phyloP scores from a whole-genome alignment of 2,888 invertebrate species.

The Drosophila macrospina region DNA sequence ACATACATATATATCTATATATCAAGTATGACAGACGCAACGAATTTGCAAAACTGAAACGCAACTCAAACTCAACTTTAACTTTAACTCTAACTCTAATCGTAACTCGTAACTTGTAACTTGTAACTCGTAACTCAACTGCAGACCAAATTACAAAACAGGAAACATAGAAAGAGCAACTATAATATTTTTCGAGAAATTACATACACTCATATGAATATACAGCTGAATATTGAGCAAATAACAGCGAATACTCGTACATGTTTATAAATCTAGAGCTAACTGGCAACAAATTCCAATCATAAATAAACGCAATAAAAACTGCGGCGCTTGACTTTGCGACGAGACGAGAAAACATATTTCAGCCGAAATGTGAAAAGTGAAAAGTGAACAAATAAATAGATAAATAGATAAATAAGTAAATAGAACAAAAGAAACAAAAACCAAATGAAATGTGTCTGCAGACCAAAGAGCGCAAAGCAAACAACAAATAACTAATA shows the following conservation, averaged over 20 bases:
- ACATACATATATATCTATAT: too few relatives aligned
- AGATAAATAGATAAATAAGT: slow-evolving; percentile 15
- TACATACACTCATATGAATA: slow-evolving; percentile 23
- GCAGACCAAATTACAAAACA: slow-evolving; percentile 56
- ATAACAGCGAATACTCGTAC: slow-evolving; percentile 17
- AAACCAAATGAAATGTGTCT: slow-evolving; percentile 61
- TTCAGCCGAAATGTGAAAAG: slow-evolving; percentile 39
- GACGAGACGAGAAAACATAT: slow-evolving; percentile 41
- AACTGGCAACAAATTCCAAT: slow-evolving; percentile 72
- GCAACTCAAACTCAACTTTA: slow-evolving; percentile 29
- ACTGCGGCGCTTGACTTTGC: slow-evolving; percentile 57
- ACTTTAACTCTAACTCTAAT: slow-evolving; percentile 22
- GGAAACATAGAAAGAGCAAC: slow-evolving; percentile 32
- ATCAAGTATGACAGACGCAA: slow-evolving; percentile 29
- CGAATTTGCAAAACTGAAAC: slow-evolving; percentile 34
- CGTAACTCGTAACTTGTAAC: slow-evolving; percentile 12
- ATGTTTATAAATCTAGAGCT: slow-evolving; percentile 57
- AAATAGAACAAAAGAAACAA: slow-evolving; percentile 20
- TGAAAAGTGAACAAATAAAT: slow-evolving; percentile 4
- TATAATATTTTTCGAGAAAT: slow-evolving; percentile 65
- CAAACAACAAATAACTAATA: slow-evolving; percentile 76
- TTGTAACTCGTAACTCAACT: slow-evolving; percentile 34
- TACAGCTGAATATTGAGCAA: slow-evolving; percentile 22
- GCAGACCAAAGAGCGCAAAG: slow-evolving; percentile 63
- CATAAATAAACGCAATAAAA: slow-evolving; percentile 74